Base-by-base conservation (phyloP, 2,888 invertebrate genomes). In the Sphaeridia pumilis region DNA sequence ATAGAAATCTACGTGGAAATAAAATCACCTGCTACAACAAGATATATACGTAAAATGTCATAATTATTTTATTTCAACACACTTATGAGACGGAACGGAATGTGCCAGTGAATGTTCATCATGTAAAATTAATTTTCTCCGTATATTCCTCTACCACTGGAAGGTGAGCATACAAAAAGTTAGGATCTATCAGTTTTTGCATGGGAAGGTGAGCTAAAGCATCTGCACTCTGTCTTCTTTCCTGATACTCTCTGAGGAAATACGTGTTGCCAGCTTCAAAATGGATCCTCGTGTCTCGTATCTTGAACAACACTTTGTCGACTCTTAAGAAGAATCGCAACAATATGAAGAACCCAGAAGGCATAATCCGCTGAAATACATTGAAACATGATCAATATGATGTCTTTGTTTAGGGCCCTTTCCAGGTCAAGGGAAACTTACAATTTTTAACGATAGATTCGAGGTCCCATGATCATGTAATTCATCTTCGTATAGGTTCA, bases 391-490 rank as follows among this genome's bases (percentile, higher is more conserved):
- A 17, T 12, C 38, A 31, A 20, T 17, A 38, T 38, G 34, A 14
- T 43, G 22, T 43, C 44, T 10, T 43, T 21, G 14, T 21, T 21
- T 21, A 5, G 24, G 44, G 22, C 14, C 12, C 10, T 25, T 4
- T 14, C 17, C 22, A 47, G 21, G 27, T 43, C 22, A 26, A 41
- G 26, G 42, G 41, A 41, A 31, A 75, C 81, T 80, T 76, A 93
- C 93, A 74, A 98, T 87, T 82, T 95, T 93, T 1, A 92, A 88
- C 58, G 83, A 84, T 65, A 84, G 78, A 48, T 85, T 82, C 1
- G 97, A 88, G 51, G 88, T 83, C 17, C 98, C 98, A 75, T 98
- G 89, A 73, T 98, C 98, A 69, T 95, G 95, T 44, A 98, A 73
- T 71, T 98, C 98, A 75, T 99, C 98, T 74, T 99, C 98, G 75